phyloP scores from a whole-genome alignment of 1,140 invertebrate species.

The Mactra quadrangularis region DNA sequence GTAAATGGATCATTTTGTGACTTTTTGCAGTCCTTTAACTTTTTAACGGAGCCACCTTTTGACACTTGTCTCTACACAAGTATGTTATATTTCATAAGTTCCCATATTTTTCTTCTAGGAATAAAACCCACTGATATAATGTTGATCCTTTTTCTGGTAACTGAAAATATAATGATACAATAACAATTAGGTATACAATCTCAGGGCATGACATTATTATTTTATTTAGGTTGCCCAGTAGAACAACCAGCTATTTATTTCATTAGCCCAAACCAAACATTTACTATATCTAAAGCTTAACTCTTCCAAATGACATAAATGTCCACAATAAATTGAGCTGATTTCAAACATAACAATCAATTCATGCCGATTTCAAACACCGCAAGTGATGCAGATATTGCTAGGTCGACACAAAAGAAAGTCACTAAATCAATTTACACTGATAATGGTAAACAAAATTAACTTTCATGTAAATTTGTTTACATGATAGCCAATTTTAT shows the following conservation, averaged over 20 bases:
- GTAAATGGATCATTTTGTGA: too few relatives aligned
- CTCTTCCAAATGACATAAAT: background rate
- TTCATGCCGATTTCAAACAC: too few relatives aligned
- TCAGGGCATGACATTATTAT: background rate
- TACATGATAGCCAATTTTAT: background rate
- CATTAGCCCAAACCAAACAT: background rate
- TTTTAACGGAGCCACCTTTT: too few relatives aligned
- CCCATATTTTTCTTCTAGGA: conserved; percentile 28
- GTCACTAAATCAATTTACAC: background rate
- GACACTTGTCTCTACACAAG: too few relatives aligned
- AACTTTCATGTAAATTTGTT: background rate
- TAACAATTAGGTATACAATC: background rate
- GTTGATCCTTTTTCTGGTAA: conserved; percentile 13
- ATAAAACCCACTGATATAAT: conserved; percentile 38
- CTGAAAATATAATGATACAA: conserved; percentile 14
- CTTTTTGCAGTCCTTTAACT: too few relatives aligned
- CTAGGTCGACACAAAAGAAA: background rate
- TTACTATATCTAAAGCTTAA: background rate
- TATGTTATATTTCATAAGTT: conserved; percentile 13
- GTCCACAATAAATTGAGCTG: background rate
- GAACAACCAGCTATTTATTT: background rate
- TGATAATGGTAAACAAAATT: background rate
- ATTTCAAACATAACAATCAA: too few relatives aligned
- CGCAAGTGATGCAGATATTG: too few relatives aligned
- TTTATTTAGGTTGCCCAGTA: too few relatives aligned